Conservation (phyloP, 2,888 invertebrate genomes). For the Pristionchus exspectatus region DNA sequence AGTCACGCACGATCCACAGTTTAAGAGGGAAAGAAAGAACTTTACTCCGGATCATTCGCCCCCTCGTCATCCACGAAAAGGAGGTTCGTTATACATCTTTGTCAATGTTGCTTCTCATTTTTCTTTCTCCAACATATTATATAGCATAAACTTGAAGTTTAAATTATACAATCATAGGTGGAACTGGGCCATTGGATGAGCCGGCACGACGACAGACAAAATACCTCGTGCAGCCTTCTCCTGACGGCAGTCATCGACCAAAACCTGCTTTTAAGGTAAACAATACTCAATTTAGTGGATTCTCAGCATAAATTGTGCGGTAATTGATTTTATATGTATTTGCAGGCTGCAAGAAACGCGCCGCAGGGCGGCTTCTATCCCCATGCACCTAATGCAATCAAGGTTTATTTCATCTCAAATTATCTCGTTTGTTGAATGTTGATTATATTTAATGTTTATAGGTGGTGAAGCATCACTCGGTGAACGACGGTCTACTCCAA, state of each 20-base stretch:
- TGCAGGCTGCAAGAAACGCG: conserved; percentile 63
- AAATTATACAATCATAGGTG: conserved; percentile 52
- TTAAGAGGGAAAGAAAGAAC: conserved; percentile 77
- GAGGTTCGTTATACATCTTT: conserved; percentile 55
- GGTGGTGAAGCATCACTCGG: conserved; percentile 51
- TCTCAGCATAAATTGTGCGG: background rate
- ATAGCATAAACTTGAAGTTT: too few species aligned
- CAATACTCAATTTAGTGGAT: background rate
- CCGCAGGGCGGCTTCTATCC: conserved; percentile 77
- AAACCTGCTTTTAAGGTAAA: conserved; percentile 70
- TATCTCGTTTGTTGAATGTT: background rate
- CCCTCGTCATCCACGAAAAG: conserved; percentile 70
- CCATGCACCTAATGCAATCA: conserved; percentile 77
- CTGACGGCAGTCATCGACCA: conserved; percentile 77
- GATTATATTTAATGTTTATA: background rate
- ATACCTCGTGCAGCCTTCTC: conserved; percentile 67
- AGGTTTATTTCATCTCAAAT: conserved; percentile 55
- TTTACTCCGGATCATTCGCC: conserved; percentile 77
- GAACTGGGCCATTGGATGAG: conserved; percentile 73
- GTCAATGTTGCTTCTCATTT: too few species aligned
- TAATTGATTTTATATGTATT: background rate
- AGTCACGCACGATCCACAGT: conserved; percentile 74
- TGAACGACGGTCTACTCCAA: conserved; percentile 44
- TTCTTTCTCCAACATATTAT: too few species aligned
- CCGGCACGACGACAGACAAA: conserved; percentile 73